Conservation (phyloP, 2,113 vertebrate species). For the Esox niger region DNA sequence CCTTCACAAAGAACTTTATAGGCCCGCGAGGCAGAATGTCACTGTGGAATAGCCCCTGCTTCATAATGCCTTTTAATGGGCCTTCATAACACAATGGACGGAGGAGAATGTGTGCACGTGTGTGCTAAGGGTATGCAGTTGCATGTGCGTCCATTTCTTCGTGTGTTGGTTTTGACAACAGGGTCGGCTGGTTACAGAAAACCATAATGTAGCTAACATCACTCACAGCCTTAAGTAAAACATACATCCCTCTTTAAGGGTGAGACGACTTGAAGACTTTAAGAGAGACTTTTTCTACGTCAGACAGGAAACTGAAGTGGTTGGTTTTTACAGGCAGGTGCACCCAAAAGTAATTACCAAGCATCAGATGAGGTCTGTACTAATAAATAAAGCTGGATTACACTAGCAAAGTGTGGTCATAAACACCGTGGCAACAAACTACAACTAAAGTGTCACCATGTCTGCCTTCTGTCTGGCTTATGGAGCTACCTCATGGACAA, state of each 20-base stretch:
- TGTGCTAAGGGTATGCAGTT: neutral
- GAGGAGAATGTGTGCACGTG: too few relatives aligned
- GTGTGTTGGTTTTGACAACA: constrained; percentile 51
- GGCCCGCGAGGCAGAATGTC: constrained; percentile 55
- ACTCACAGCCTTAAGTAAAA: constrained; percentile 45
- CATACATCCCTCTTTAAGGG: constrained; percentile 34
- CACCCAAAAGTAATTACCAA: constrained; percentile 57
- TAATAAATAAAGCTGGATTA: constrained; percentile 69
- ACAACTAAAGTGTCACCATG: constrained; percentile 56
- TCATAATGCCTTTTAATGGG: constrained; percentile 62
- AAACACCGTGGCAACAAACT: constrained; percentile 53
- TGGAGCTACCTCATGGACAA: constrained; percentile 45
- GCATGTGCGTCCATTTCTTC: too few relatives aligned
- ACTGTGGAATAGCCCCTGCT: constrained; percentile 49
- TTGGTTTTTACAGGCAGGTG: constrained; percentile 58
- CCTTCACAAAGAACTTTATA: constrained; percentile 48
- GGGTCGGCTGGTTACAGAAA: constrained; percentile 41
- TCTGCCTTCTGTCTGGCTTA: constrained; percentile 37
- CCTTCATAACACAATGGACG: constrained; percentile 49
- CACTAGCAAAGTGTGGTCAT: constrained; percentile 50
- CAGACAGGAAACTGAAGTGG: constrained; percentile 59
- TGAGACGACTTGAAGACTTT: constrained; percentile 42
- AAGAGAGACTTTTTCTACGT: constrained; percentile 27
- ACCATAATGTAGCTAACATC: constrained; percentile 51
- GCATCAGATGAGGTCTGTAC: constrained; percentile 38